Conservation (phyloP, 1,140 invertebrate species). For the Palaemon carinicauda region DNA sequence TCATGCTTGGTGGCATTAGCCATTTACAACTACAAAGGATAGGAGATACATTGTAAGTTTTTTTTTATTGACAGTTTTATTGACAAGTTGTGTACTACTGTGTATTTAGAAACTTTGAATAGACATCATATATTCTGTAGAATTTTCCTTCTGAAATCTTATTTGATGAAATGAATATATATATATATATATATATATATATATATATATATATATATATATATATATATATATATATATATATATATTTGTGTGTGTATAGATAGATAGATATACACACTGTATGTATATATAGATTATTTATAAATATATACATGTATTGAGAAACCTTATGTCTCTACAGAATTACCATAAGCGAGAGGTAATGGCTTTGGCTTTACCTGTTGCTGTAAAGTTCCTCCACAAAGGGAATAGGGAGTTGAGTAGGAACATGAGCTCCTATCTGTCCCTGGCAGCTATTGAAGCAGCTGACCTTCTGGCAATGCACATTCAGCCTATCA, state of each 20-base stretch:
- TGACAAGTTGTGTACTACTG: background rate
- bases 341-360: constrained; percentile 88
- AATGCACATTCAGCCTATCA: constrained; percentile 86
- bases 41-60: constrained; percentile 32
- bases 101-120: background rate
- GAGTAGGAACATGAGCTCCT: constrained; percentile 87
- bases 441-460: constrained; percentile 90
- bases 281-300: too few relatives aligned
- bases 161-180: background rate
- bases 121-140: background rate
- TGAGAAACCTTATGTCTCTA: constrained; percentile 60
- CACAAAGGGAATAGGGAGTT: constrained; percentile 89
- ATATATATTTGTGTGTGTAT: too few relatives aligned
- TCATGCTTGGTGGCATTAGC: constrained; percentile 43
- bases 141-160: too few relatives aligned
- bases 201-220: too few relatives aligned
- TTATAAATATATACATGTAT: too few relatives aligned
- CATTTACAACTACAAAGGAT: constrained; percentile 31
- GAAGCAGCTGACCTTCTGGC: constrained; percentile 86
- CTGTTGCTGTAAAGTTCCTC: constrained; percentile 89
- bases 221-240: too few relatives aligned
- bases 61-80: too few relatives aligned
- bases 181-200: too few relatives aligned
- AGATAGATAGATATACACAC: too few relatives aligned
- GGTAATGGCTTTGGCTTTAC: constrained; percentile 88